phyloP scores from a whole-genome alignment of 2,113 vertebrate genomes.

The Periophthalmodon schlosseri region DNA sequence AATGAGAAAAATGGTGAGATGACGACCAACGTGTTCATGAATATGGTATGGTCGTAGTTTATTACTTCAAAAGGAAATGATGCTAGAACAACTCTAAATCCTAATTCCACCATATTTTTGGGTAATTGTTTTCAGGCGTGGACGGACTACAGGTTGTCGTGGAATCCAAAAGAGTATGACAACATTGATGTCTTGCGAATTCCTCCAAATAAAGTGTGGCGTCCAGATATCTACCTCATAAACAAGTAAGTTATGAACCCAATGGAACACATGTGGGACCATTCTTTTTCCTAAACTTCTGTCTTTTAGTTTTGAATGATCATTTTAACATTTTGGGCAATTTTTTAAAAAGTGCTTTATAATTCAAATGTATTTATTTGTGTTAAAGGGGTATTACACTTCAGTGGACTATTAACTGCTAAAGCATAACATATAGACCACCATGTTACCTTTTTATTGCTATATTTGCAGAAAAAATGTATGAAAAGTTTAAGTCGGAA shows the following conservation, averaged over 20 bases:
- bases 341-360: no score
- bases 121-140: slow-evolving; percentile 73
- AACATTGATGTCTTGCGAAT: slow-evolving; percentile 80
- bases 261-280: no score
- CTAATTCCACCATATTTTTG: background rate
- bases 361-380: no score
- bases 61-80: background rate
- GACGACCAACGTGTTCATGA: slow-evolving; percentile 89
- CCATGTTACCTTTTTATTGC: no score
- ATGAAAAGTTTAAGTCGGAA: no score
- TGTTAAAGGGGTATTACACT: no score
- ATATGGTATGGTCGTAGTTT: slow-evolving; percentile 72
- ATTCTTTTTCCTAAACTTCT: no score
- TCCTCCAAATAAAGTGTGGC: slow-evolving; percentile 81
- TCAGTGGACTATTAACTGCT: no score
- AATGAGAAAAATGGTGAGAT: slow-evolving; percentile 88
- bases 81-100: background rate
- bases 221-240: slow-evolving; percentile 86
- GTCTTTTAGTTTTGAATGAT: no score
- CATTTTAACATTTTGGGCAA: no score
- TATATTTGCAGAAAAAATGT: no score
- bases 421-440: no score
- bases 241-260: slow-evolving; percentile 81
- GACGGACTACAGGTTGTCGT: slow-evolving; percentile 86
- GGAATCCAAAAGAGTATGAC: slow-evolving; percentile 79